Evolutionary conservation across 2,113 vertebrate species (phyloP).

Genomic region (Semicossyphus pulcher): DNA sequence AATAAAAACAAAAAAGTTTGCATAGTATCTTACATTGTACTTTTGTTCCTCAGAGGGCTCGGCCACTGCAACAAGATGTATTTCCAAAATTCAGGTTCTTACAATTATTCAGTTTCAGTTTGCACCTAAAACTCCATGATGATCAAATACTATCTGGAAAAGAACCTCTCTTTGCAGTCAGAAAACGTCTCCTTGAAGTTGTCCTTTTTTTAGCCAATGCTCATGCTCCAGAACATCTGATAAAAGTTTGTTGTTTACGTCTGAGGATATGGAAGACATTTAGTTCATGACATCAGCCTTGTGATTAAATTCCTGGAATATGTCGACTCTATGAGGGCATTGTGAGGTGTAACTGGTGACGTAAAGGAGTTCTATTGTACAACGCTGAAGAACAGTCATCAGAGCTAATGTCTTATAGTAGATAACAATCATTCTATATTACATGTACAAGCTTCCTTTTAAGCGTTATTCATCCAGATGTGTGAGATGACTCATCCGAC

Average conservation of each 20-base stretch:
- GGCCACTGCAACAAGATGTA: neutral
- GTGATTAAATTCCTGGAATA: constrained; percentile 56
- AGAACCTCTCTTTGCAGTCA: neutral
- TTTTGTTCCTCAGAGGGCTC: neutral
- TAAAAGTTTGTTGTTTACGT: constrained; percentile 61
- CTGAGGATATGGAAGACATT: constrained; percentile 42
- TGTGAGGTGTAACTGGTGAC: constrained; percentile 21
- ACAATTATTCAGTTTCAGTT: too few relatives aligned
- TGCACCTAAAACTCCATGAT: too few relatives aligned
- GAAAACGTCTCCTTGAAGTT: neutral
- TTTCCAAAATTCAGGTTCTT: too few relatives aligned
- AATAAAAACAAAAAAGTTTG: too few relatives aligned
- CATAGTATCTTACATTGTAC: too few relatives aligned
- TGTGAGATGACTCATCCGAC: neutral
- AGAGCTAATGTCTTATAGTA: neutral
- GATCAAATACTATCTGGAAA: constrained; percentile 14
- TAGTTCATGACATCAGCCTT: constrained; percentile 38
- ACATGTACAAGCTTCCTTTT: too few relatives aligned
- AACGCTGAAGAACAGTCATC: neutral
- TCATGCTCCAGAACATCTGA: constrained; percentile 35
- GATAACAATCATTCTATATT: too few relatives aligned
- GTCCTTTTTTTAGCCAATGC: constrained; percentile 8
- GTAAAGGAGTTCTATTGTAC: constrained; percentile 9
- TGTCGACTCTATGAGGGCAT: constrained; percentile 17
- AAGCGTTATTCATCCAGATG: neutral